Percentiles rank a stretch among this genome's conserved stretches.
These are phyloP conservation scores for Hybos culiciformis DNA, from an alignment of 2,888 invertebrate genomes.

Conservation along the genomic window DNA sequence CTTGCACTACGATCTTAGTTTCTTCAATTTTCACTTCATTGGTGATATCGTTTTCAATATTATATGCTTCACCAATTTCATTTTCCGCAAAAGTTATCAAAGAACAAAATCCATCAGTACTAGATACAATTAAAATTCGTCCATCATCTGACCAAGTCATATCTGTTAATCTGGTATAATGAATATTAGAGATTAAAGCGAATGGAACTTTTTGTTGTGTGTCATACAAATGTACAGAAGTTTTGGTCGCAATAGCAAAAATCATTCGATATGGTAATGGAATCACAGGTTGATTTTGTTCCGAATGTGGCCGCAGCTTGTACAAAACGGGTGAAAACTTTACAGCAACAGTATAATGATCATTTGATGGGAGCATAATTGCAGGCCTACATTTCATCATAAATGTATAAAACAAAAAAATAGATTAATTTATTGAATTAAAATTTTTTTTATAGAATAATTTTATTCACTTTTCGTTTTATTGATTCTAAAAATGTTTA, in stretches of 20 bases:
- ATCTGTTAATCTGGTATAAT: slow-evolving; percentile 80
- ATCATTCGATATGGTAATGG: slow-evolving; percentile 65
- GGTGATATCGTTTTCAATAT: slow-evolving; percentile 4
- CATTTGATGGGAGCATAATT: slow-evolving; percentile 61
- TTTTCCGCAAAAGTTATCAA: slow-evolving; percentile 59
- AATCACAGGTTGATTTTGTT: slow-evolving; percentile 42
- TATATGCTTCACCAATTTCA: slow-evolving; percentile 51
- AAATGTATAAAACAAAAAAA: too few relatives aligned
- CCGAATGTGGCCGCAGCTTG: slow-evolving; percentile 37
- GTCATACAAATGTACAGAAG: slow-evolving; percentile 74
- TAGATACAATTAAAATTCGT: slow-evolving; percentile 57
- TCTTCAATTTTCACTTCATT: neutral
- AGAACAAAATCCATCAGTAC: slow-evolving; percentile 83
- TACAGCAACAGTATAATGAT: slow-evolving; percentile 69
- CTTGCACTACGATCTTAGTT: slow-evolving; percentile 9
- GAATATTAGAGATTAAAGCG: slow-evolving; percentile 68
- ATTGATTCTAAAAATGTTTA: too few relatives aligned
- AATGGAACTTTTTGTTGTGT: slow-evolving; percentile 73
- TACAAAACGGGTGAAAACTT: slow-evolving; percentile 69
- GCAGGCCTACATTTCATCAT: slow-evolving; percentile 61
- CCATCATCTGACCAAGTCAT: slow-evolving; percentile 80
- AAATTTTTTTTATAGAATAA: too few relatives aligned
- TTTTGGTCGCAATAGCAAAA: slow-evolving; percentile 82
- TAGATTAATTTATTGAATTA: too few relatives aligned
- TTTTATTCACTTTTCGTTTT: too few relatives aligned